Conservation (phyloP, 2,113 vertebrate genomes). For the Phaetusa simplex region DNA sequence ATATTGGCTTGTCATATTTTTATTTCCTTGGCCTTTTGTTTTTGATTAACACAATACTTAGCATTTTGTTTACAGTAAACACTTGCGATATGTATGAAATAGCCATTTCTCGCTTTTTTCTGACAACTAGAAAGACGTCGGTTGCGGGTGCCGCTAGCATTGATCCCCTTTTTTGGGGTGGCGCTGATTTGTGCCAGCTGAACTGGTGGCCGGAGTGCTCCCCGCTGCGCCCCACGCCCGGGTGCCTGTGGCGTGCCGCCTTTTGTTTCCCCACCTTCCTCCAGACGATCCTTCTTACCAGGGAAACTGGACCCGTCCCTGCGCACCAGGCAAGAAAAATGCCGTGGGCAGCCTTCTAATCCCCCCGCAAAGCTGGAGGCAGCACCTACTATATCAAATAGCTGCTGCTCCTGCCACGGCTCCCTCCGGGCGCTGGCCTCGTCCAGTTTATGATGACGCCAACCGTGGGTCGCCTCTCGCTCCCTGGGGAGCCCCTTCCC, state of each 20-base stretch:
- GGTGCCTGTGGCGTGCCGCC: background rate
- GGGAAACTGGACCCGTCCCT: background rate
- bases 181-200: background rate
- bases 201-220: background rate
- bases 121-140: rapidly evolving
- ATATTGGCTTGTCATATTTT: background rate
- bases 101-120: background rate
- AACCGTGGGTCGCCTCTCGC: background rate
- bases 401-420: background rate
- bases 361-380: background rate
- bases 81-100: background rate
- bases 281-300: background rate
- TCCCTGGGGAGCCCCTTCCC: background rate
- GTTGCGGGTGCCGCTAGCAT: background rate
- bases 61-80: background rate
- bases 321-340: background rate
- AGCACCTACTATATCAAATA: background rate
- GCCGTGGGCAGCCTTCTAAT: background rate
- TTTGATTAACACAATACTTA: background rate
- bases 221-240: background rate
- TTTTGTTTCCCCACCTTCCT: background rate
- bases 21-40: background rate
- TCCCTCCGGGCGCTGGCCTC: background rate
- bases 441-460: rapidly evolving
- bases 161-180: background rate